phyloP scores from a whole-genome alignment of 2,113 vertebrate species.

The Peromyscus polionotus region DNA sequence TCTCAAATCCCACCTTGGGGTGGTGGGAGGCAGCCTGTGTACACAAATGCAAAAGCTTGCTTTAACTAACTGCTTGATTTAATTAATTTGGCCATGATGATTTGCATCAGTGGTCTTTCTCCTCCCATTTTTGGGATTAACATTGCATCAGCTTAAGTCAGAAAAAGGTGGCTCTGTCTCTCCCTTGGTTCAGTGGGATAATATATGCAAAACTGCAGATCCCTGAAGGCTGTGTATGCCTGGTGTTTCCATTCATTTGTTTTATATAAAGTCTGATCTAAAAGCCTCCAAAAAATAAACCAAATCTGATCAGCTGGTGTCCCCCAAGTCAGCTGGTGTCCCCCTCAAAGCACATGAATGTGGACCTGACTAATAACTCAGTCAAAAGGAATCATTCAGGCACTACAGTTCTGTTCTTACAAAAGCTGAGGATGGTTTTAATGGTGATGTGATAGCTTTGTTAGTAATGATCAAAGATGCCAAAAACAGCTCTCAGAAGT shows the following conservation, averaged over 20 bases:
- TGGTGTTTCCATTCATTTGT: neutral
- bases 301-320: neutral
- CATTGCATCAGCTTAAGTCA: neutral
- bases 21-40: neutral
- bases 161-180: neutral
- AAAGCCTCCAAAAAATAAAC: conserved; percentile 7
- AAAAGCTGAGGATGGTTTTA: conserved; percentile 43
- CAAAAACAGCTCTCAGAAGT: neutral
- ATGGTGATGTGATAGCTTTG: neutral
- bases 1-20: neutral
- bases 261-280: neutral
- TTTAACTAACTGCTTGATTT: neutral
- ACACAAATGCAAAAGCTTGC: neutral
- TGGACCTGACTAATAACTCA: neutral
- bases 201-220: neutral
- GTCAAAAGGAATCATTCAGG: neutral
- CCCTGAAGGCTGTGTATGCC: neutral
- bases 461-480: conserved; percentile 35
- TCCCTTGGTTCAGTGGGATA: neutral
- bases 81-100: neutral
- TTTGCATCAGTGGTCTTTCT: neutral
- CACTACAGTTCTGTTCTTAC: conserved; percentile 9
- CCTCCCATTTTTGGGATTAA: neutral
- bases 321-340: neutral
- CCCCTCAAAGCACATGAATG: neutral